A percentile compares a stretch with the other conserved stretches of the same genome.
These are phyloP conservation scores for Rhynchophorus ferrugineus DNA, from an alignment of 1,140 invertebrate genomes.

Conservation along the genomic window DNA sequence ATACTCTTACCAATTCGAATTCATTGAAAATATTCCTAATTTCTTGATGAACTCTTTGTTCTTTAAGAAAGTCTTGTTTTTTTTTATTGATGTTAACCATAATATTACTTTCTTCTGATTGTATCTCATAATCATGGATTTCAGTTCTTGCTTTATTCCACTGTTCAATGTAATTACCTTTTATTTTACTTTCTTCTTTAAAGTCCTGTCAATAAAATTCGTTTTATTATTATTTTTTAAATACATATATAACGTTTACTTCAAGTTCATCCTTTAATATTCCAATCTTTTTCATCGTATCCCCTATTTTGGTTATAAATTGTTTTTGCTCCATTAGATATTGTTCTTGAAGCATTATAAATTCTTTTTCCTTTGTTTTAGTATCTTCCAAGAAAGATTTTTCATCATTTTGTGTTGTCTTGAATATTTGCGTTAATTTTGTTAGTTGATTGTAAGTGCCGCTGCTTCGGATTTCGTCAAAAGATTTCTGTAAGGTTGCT, in stretches of 20 bases:
- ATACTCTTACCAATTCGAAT: slow-evolving; percentile 22
- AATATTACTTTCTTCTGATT: slow-evolving; percentile 16
- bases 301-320: slow-evolving; percentile 10
- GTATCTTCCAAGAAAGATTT: slow-evolving; percentile 6
- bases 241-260: slow-evolving; percentile 14
- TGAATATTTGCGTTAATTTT: slow-evolving; percentile 8
- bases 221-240: background rate
- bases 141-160: slow-evolving; percentile 28
- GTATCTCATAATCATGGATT: slow-evolving; percentile 16
- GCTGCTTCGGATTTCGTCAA: slow-evolving; percentile 12
- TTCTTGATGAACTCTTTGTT: slow-evolving; percentile 29
- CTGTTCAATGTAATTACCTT: slow-evolving; percentile 23
- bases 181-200: slow-evolving; percentile 25
- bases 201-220: slow-evolving; percentile 23
- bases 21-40: slow-evolving; percentile 16
- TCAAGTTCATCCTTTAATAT: slow-evolving; percentile 32
- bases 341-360: slow-evolving; percentile 7
- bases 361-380: slow-evolving; percentile 10
- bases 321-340: slow-evolving; percentile 9
- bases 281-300: slow-evolving; percentile 24
- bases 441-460: slow-evolving; percentile 14
- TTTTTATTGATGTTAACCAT: slow-evolving; percentile 14
- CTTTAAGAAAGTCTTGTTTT: slow-evolving; percentile 20
- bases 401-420: slow-evolving; percentile 16
- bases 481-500: slow-evolving; percentile 9